phyloP scores from a whole-genome alignment of 92 coral and sea anemone genomes.

The Phenganax subtilis region DNA sequence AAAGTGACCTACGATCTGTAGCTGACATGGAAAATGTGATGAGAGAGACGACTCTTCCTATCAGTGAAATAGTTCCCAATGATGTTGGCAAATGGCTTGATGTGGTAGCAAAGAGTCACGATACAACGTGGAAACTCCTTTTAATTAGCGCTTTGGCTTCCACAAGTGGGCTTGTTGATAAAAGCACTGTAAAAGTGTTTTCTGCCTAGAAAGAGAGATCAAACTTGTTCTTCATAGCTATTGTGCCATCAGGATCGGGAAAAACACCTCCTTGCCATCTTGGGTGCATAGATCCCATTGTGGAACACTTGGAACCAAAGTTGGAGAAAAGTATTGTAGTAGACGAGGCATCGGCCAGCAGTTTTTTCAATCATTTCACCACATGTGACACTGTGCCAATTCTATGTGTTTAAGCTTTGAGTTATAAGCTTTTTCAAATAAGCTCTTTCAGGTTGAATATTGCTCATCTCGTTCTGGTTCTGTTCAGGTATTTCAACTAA shows the following conservation, averaged over 20 bases:
- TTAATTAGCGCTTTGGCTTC: conserved; percentile 30
- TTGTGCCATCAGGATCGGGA: conserved; percentile 68
- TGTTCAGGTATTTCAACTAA: neutral
- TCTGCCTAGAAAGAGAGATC: conserved; percentile 51
- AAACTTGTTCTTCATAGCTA: conserved; percentile 50
- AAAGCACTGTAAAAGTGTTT: conserved; percentile 52
- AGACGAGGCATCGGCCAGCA: conserved; percentile 55
- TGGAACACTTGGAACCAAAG: conserved; percentile 49
- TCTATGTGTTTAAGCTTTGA: conserved; percentile 30
- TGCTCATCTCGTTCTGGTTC: neutral
- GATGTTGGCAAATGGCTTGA: conserved; percentile 5
- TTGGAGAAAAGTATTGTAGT: conserved; percentile 47
- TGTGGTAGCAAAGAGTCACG: conserved; percentile 20
- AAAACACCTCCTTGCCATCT: conserved; percentile 53
- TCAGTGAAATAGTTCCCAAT: neutral
- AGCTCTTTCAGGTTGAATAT: neutral
- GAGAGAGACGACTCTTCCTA: neutral
- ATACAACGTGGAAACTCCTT: conserved; percentile 35
- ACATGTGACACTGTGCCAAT: conserved; percentile 47
- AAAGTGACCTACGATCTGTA: neutral
- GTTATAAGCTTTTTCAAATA: no score
- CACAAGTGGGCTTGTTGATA: conserved; percentile 44
- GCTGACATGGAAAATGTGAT: neutral
- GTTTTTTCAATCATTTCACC: conserved; percentile 58
- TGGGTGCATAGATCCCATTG: conserved; percentile 54